A percentile compares a stretch with the other conserved stretches of the same genome.
These are phyloP conservation scores for Tuberolachnus salignus DNA, from an alignment of 2,888 invertebrate species.

Conservation along the genomic window DNA sequence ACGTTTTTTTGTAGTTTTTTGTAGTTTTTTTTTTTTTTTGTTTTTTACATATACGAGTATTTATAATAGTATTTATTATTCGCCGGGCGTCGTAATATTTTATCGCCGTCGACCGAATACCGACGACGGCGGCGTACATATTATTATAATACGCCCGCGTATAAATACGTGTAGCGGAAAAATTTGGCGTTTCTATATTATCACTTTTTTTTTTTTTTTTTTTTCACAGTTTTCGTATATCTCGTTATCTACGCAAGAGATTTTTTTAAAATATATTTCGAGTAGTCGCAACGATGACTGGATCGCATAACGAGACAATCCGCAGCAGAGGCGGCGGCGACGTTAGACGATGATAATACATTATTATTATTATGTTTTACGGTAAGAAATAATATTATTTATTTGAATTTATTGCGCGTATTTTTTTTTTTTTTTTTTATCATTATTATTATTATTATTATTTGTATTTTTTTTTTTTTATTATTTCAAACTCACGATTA, in stretches of 20 bases:
- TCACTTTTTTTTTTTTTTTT: no score
- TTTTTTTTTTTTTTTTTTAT: not conserved
- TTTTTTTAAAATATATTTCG: not conserved
- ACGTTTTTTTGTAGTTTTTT: no score
- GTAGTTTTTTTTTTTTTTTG: not conserved
- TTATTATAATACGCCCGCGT: no score
- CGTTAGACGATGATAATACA: not conserved
- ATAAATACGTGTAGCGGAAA: no score
- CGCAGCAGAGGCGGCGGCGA: not conserved
- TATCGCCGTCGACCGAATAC: no score
- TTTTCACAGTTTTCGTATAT: not conserved
- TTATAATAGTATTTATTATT: no score
- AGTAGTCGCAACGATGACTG: no score
- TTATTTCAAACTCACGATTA: not conserved
- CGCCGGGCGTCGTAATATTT: no score
- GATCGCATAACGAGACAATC: not conserved
- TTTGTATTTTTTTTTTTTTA: not conserved
- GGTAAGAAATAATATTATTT: not conserved
- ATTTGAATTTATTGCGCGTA: not conserved
- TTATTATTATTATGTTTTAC: not conserved
- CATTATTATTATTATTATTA: no score
- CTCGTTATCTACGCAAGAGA: not conserved
- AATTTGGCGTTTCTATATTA: no score
- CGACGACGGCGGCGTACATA: no score
- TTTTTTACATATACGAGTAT: not conserved